Evolutionary conservation across 2,113 vertebrate genomes (phyloP), one percentile per base, ranked within the genome.

Genomic region (Notarius lentiginosus): DNA sequence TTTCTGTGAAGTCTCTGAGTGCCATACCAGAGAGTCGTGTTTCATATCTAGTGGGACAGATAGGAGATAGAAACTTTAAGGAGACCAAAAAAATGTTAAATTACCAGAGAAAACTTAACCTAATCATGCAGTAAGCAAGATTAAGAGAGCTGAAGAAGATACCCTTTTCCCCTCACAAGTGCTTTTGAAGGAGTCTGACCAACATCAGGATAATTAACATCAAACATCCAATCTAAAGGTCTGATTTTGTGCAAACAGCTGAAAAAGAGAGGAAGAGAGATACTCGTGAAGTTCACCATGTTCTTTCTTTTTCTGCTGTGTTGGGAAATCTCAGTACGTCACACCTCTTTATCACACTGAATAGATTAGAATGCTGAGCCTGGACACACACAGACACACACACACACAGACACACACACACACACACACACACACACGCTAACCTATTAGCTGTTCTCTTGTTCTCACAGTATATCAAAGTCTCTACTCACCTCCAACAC

Each of bases 301-400:
- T 89, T 68, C 88, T 85, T 86, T 81, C 82, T 85, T 4, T 84
- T 70, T 90, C 86, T 87, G 53, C 86, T 84, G 86, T 88, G 83
- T 89, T 90, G 79, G 87, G 58, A 90, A 90, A 84, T 68, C 47
- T 58, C 79, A 82, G 68, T 56, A 88, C 68, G 41, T 84, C 88
- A 89, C 80, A 53, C 7, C 84, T 66, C 77, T 85, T 77, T 90
- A 89, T 90, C 89, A 86, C 24, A 8, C 77, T 73, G 63, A 83
- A 84, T 85, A 75, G 86, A 86, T 77, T 89, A 86, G 22, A 65
- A 30, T 70, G 65, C 51, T 66, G 24, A 66, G n/a, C 3, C 10
- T 17, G n/a, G 55, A 56, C 84, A 22, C 63, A 51, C 58, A 20
- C 81, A 79, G 61, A 53, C n/a, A 17, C 60, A 1, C 27, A 53